These are phyloP conservation scores for Rhinoraja longicauda DNA, from an alignment of 2,797 vertebrate species.

Conservation along the genomic window DNA sequence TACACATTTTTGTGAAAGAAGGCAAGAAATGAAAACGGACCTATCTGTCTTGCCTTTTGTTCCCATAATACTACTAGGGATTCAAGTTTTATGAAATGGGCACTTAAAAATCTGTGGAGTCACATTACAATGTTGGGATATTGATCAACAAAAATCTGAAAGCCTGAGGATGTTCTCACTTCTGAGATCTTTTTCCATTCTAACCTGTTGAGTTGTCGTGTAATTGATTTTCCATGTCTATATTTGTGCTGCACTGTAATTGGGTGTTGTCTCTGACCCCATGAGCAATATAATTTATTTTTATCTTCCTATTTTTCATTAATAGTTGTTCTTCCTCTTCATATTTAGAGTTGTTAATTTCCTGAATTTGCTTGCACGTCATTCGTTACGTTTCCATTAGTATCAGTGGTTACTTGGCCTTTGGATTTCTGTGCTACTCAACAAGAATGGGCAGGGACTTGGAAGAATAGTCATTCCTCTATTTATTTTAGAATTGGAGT, in stretches of 20 bases:
- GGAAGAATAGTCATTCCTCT: background rate
- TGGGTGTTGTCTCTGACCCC: background rate
- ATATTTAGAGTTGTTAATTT: background rate
- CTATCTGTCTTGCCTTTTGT: background rate
- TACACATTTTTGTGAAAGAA: background rate
- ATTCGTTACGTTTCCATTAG: background rate
- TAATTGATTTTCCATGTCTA: background rate
- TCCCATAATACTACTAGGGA: background rate
- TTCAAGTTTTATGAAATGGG: background rate
- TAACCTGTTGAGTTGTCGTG: background rate
- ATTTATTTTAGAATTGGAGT: background rate
- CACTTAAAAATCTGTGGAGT: background rate
- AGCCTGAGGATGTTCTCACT: background rate
- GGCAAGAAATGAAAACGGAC: background rate
- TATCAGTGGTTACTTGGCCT: no score
- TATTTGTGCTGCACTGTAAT: background rate
- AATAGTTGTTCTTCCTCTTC: background rate
- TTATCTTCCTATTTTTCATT: background rate
- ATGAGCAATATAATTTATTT: background rate
- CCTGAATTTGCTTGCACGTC: background rate
- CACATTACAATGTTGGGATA: background rate
- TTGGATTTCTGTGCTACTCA: background rate
- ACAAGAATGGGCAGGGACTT: no score
- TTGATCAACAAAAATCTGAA: background rate
- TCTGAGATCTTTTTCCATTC: background rate